A percentile compares a stretch with the other conserved stretches of the same genome.
These are phyloP conservation scores for Andricus quercusramuli DNA, from an alignment of 2,888 invertebrate genomes.

Conservation along the genomic window DNA sequence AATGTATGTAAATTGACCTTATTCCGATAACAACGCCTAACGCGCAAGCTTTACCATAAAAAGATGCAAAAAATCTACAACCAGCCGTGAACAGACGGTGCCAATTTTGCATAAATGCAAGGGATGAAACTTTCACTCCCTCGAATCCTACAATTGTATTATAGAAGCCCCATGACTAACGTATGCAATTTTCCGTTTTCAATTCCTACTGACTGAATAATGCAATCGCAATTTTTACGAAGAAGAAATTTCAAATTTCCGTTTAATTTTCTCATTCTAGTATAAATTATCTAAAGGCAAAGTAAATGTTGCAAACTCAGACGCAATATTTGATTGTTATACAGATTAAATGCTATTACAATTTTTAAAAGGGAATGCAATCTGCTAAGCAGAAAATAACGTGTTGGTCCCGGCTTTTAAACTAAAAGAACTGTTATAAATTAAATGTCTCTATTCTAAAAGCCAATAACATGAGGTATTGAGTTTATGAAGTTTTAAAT, in stretches of 20 bases:
- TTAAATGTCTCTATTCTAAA: too few relatives aligned
- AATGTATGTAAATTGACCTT: constrained; percentile 54
- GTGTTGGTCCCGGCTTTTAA: too few relatives aligned
- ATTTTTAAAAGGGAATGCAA: too few relatives aligned
- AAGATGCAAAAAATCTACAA: constrained; percentile 28
- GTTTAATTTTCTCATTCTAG: too few relatives aligned
- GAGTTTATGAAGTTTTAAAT: too few relatives aligned
- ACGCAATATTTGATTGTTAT: too few relatives aligned
- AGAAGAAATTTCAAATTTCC: neutral
- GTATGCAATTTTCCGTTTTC: neutral
- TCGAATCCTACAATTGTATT: constrained; percentile 17
- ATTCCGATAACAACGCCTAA: constrained; percentile 49
- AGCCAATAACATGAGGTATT: too few relatives aligned
- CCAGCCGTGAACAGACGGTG: constrained; percentile 47
- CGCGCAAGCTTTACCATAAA: constrained; percentile 43
- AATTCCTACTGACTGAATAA: neutral
- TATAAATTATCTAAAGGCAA: too few relatives aligned
- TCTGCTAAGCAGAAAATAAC: neutral
- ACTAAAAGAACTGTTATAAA: too few relatives aligned
- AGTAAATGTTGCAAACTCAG: too few relatives aligned
- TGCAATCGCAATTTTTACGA: neutral
- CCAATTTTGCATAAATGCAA: constrained; percentile 54
- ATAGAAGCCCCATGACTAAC: neutral
- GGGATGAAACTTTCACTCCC: constrained; percentile 19
- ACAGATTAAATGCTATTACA: too few relatives aligned